Base-by-base conservation (phyloP, 1,140 invertebrate genomes). In the Cephus cinctus region DNA sequence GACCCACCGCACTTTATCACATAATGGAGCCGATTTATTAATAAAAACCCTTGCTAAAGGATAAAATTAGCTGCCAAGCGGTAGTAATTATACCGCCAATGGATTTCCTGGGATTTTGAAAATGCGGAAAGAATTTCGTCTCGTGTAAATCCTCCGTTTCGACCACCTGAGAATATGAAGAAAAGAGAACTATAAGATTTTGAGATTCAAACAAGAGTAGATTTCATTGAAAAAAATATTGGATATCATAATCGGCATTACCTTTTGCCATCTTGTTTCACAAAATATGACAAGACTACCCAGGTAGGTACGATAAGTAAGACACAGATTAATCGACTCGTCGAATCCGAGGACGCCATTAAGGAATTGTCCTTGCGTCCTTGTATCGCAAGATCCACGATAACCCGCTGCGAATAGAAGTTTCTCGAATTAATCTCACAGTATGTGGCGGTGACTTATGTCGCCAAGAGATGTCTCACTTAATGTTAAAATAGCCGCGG, bases 401-500 rank as follows among this genome's bases (percentile, higher is more conserved):
- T 9, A 25, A 43, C 51, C 52, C 30, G 27, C 39, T 41, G 43
- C 36, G 43, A 35, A 15, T n/a, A 16, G 22, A 27, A 42, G 48
- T 42, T 42, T 43, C 45, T 15, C 40, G 23, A 55, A 55, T 47
- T 36, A 55, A 36, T 52, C 39, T 27, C 50, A 21, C 53, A 39
- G 50, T 47, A 36, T 47, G 50, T 35, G 50, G 42, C 43, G 25
- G 20, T 40, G 34, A 22, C 34, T 36, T 36, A 36, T 18, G 34
- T 36, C 34, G 34, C 3, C 9, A 16, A 18, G 39, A 38, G 23
- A 32, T 32, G 34, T 27, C 27, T 36, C 32, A 32, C 52, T 52
- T 55, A 52, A 47, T 55, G 35, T 32, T 39, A 34, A 25, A 9
- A n/a, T n/a, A n/a, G n/a, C n/a, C n/a, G 30, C 30, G 35, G 20